Base-by-base conservation (phyloP, 2,888 invertebrate genomes). In the Archips xylosteana region DNA sequence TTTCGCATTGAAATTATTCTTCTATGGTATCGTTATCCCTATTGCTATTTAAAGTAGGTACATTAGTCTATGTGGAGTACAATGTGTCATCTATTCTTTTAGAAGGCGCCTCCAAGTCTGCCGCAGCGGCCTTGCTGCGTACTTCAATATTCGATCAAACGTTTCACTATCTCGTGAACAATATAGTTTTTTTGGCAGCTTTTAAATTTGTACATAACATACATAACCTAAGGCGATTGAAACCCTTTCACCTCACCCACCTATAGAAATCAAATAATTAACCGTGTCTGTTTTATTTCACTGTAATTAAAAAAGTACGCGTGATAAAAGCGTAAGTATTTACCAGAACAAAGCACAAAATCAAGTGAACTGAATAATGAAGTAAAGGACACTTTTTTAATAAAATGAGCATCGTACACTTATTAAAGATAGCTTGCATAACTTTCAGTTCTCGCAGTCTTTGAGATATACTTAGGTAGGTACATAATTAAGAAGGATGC, bases 21-120 rank as follows among this genome's bases (percentile, higher is more conserved):
- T 23, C 23, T 23, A 23, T 23, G 23, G 23, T 23, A 23, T 23
- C 23, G 23, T 23, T 23, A 23, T 23, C 23, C 23, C 4, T 39
- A 39, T 39, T 5, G 39, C 39, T 39, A 5, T 39, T 39, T 39
- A 39, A 39, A 39, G 39, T n/a, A n/a, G n/a, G n/a, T 5, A 39
- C 39, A 39, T 36, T 23, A 23, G 23, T 23, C 23, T 23, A 23
- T 23, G 23, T 23, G 23, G 23, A 23, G 23, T 23, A 23, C 23
- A 23, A 23, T 23, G 23, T 23, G 1, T 23, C 23, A 39, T 45
- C 42, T 5, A 45, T 23, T 62, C 39, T 61, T 45, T 45, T 23
- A 47, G 10, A 34, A 23, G 76, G 75, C 77, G 77, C 76, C 77
- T 59, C 36, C 45, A 34, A 47, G 77, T 76, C 77, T 77, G 72